Conservation (phyloP, 2,113 vertebrate species). For the Sylvicapra grimmia region DNA sequence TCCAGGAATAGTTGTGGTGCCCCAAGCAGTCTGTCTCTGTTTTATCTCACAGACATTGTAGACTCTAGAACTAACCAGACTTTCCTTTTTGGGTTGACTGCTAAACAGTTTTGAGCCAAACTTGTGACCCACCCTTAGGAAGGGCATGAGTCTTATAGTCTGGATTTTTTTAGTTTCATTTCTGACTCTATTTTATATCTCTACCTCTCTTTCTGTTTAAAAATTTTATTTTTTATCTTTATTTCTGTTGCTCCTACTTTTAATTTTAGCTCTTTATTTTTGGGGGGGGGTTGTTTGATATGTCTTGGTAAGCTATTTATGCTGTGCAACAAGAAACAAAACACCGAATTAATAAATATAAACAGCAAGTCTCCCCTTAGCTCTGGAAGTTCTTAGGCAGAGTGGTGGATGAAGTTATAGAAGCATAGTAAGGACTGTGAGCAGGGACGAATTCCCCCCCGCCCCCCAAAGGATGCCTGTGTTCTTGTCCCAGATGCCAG, state of each 20-base stretch:
- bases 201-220: background rate
- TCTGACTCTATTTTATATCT: background rate
- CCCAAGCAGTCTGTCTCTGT: background rate
- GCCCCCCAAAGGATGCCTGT: rapidly evolving
- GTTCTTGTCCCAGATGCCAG: background rate
- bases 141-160: background rate
- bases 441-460: background rate
- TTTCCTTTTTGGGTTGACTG: conserved; percentile 8
- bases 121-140: background rate
- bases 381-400: background rate
- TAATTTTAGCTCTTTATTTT: background rate
- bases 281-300: background rate
- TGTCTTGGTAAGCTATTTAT: background rate
- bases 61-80: background rate
- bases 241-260: background rate
- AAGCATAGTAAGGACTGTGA: background rate
- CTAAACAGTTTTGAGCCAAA: background rate
- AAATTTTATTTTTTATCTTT: background rate
- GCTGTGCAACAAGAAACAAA: background rate
- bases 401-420: background rate
- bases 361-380: background rate
- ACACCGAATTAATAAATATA: background rate
- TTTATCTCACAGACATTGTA: background rate
- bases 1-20: background rate
- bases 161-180: background rate